Percentiles rank a stretch among this genome's conserved stretches.
phyloP scores from a whole-genome alignment of 2,113 vertebrate species.

The Romanogobio albipinnatus region DNA sequence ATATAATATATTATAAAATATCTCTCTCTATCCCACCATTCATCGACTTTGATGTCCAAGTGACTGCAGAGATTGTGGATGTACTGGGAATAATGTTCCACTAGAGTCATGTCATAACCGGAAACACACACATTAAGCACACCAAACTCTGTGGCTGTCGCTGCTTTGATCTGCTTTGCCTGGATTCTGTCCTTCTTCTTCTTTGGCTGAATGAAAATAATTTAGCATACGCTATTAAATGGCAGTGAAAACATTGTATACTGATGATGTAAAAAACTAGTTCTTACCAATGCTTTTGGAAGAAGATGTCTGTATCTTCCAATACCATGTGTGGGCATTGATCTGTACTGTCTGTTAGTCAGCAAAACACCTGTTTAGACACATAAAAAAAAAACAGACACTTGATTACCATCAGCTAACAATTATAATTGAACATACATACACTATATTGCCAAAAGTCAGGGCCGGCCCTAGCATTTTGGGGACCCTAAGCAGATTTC shows the following conservation, averaged over 20 bases:
- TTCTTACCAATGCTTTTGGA: slow-evolving; percentile 75
- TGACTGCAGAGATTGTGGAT: slow-evolving; percentile 88
- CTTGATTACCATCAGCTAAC: neutral
- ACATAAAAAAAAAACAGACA: neutral
- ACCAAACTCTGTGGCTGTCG: slow-evolving; percentile 78
- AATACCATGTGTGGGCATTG: slow-evolving; percentile 84
- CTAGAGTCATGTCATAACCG: slow-evolving; percentile 86
- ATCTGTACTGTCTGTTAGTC: slow-evolving; percentile 76
- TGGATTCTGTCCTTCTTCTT: slow-evolving; percentile 79
- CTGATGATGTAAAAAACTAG: neutral
- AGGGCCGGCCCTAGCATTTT: too few relatives aligned
- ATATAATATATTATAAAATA: neutral
- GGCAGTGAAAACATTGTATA: neutral
- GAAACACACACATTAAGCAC: slow-evolving; percentile 84
- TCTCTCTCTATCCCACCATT: slow-evolving; percentile 74
- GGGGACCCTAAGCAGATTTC: too few relatives aligned
- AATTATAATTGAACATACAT: neutral
- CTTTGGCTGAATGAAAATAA: slow-evolving; percentile 69
- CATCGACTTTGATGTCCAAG: slow-evolving; percentile 77
- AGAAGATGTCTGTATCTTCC: slow-evolving; percentile 84
- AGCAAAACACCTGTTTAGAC: slow-evolving; percentile 47
- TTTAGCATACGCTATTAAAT: neutral
- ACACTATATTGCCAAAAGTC: too few relatives aligned
- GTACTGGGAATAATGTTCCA: slow-evolving; percentile 86
- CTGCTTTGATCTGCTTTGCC: slow-evolving; percentile 74